Base-by-base conservation (phyloP, 2,113 vertebrate genomes). In the Melanerpes aurifrons region DNA sequence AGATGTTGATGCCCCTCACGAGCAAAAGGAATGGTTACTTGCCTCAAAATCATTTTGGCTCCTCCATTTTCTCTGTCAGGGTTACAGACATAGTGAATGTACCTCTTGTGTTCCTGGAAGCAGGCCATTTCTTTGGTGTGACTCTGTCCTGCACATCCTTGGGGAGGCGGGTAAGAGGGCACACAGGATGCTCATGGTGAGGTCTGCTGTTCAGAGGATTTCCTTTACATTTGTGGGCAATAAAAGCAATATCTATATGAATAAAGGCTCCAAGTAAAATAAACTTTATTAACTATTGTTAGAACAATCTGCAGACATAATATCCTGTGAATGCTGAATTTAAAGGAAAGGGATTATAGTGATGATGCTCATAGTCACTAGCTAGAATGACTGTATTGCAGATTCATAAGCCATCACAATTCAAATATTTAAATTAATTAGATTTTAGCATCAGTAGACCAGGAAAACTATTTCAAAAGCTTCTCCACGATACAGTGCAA, bases 121-220 rank as follows among this genome's bases (percentile, higher is more conserved):
- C 15, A 75, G 48, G 8, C 29, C 15, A 12, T 43, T 62, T n/a
- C 53, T 81, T 19, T 25, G 58, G 58, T 81, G 40, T 15, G 18
- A 50, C 48, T 75, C n/a, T 13, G 1, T 59, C 35, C 74, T 76
- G 45, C 59, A 45, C 54, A 35, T 45, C 76, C 69, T 6, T 14
- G 35, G 37, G 50, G 66, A 88, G 54, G 10, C 7, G 24, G 48
- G 13, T 3, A 16, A 12, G 17, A 59, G 53, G 29, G 11, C n/a
- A 77, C 0, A 0, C 22, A 32, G 74, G 59, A 63, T 2, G 7
- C 29, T 63, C 47, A 4, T 0, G 12, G 53, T 32, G 74, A 67
- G 26, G 17, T 28, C 43, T 80, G 75, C 71, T 71, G 20, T 7
- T 59, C 64, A 32, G 25, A 37, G 21, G 31, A 86, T 57, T 86